Evolutionary conservation across 2,113 vertebrate genomes (phyloP).

Genomic region (Arenaria interpres): DNA sequence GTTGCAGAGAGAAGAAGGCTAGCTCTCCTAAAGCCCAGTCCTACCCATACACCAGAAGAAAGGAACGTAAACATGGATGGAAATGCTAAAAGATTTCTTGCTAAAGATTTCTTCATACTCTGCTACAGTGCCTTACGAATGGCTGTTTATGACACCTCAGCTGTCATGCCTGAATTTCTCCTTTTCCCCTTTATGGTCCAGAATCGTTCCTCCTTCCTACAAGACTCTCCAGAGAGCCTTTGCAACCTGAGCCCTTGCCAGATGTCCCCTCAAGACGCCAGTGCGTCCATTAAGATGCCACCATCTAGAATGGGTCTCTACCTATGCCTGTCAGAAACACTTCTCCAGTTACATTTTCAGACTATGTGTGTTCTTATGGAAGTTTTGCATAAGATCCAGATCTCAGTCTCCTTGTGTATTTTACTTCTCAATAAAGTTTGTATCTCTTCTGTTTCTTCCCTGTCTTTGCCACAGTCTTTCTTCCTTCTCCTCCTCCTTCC

Average conservation of each 20-base stretch:
- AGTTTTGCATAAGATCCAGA: not conserved
- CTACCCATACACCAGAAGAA: not conserved
- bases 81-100: not conserved
- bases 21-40: not conserved
- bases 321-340: not conserved
- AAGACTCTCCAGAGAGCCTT: not conserved
- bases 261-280: not conserved
- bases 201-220: not conserved
- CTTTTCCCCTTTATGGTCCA: not conserved
- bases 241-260: not conserved
- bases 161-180: not conserved
- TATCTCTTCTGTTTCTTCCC: not conserved
- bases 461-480: not conserved
- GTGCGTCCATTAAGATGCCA: not conserved
- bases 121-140: not conserved
- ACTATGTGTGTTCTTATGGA: fast-evolving
- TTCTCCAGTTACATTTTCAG: not conserved
- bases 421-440: not conserved
- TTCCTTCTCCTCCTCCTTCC: not conserved
- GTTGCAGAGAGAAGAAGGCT: not conserved
- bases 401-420: not conserved
- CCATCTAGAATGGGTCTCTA: not conserved
- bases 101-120: too few relatives aligned
- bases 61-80: not conserved
- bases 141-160: not conserved